Conservation (phyloP, 2,888 invertebrate species). For the Ptilodon capucinus region DNA sequence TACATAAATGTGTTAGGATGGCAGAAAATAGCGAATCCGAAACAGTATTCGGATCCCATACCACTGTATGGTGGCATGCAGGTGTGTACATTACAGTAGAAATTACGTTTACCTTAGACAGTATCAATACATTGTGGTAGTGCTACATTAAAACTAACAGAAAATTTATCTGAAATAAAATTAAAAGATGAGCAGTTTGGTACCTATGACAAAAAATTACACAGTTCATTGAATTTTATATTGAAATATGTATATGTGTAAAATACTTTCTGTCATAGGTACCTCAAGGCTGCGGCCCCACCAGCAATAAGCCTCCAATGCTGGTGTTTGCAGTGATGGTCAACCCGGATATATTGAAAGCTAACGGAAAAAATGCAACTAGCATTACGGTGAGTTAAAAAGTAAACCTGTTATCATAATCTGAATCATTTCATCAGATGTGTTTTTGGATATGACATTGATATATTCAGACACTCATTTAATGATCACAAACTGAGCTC, state of each 20-base stretch:
- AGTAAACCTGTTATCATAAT: neutral
- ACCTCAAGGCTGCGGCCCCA: conserved; percentile 83
- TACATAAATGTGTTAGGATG: conserved; percentile 88
- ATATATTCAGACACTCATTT: no score
- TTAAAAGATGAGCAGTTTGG: no score
- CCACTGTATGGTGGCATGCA: conserved; percentile 89
- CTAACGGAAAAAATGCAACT: conserved; percentile 86
- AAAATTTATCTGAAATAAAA: conserved; percentile 7
- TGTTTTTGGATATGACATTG: no score
- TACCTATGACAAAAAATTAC: no score
- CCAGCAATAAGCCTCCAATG: conserved; percentile 80
- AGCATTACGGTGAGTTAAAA: conserved; percentile 78
- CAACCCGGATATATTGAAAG: conserved; percentile 86
- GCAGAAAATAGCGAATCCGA: conserved; percentile 87
- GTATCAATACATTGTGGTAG: no score
- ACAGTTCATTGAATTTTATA: neutral
- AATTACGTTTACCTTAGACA: no score
- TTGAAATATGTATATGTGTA: neutral
- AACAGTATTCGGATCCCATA: conserved; percentile 85
- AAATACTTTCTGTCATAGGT: conserved; percentile 57
- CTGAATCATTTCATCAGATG: no score
- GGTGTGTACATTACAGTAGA: conserved; percentile 55
- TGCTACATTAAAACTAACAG: no score
- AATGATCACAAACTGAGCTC: no score
- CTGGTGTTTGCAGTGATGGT: conserved; percentile 89